Base-by-base conservation (phyloP, 2,888 invertebrate species). In the Cheiracanthium punctorium region DNA sequence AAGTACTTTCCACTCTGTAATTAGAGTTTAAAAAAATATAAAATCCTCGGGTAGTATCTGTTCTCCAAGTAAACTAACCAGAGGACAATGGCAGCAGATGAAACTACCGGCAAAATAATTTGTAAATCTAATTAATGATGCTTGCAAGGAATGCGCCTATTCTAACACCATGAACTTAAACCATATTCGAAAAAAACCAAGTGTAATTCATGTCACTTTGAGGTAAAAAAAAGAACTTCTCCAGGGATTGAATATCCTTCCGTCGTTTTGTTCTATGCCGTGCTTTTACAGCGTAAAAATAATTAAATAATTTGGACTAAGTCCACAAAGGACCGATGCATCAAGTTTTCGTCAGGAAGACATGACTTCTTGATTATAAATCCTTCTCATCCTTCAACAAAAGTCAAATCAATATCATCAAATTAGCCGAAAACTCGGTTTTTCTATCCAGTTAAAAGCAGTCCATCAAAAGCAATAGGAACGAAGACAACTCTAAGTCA, bases 321-420 rank as follows among this genome's bases (percentile, higher is more conserved):
- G 76, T 82, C 82, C 82, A 82, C 70, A 41, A 76, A 8, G 14
- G 58, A 32, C 24, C 82, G 43, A 82, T 82, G 71, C 82, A 82
- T 82, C 82, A 82, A 41, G 70, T 75, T 82, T 43, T 76, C 70
- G 82, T 76, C 82, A 82, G 82, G 48, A 76, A 82, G 76, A 71
- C 71, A 82, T 82, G 64, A 41, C 64, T 82, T 76, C n/a, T 82
- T 71, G 71, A 76, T 82, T 76, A 82, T 30, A 82, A 70, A 76
- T 30, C 71, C 43, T 29, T 4, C 76, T 52, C 82, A 82, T 76
- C 75, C 76, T 65, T 82, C 76, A 71, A 24, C 58, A 76, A 75
- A 71, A 82, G 82, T 82, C 82, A 70, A 76, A 82, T 82, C 82
- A 82, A 82, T 82, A 82, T 75, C 43, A 58, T 82, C 75, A 82